phyloP scores from a whole-genome alignment of 92 coral and sea anemone genomes.

The Montipora capitata region DNA sequence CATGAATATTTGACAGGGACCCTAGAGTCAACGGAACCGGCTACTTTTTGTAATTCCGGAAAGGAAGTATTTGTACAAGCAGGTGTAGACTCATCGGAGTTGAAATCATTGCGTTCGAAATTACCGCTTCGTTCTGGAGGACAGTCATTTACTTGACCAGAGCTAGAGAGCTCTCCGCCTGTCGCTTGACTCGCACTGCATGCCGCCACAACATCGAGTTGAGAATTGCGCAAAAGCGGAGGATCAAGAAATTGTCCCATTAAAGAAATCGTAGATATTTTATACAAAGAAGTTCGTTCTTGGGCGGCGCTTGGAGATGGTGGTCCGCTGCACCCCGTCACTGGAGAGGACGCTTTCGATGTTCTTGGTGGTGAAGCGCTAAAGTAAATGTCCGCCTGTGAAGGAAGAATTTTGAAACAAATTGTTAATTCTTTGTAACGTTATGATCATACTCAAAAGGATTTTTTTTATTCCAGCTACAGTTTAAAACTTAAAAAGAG shows the following conservation, averaged over 20 bases:
- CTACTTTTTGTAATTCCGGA: slow-evolving; percentile 20
- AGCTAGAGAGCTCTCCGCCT: not conserved
- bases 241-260: slow-evolving; percentile 91
- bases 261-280: slow-evolving; percentile 81
- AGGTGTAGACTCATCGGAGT: not conserved
- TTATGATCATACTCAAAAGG: not conserved
- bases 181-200: not conserved
- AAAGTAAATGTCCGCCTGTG: slow-evolving; percentile 94
- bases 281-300: slow-evolving; percentile 70
- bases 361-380: slow-evolving; percentile 90
- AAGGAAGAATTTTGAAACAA: not conserved
- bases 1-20: slow-evolving; percentile 27
- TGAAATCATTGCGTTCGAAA: not conserved
- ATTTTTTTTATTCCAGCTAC: not conserved
- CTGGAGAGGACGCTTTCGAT: slow-evolving; percentile 36
- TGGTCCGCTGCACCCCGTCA: slow-evolving; percentile 24
- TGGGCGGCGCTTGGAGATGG: slow-evolving; percentile 60
- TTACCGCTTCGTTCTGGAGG: slow-evolving; percentile 1
- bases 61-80: slow-evolving; percentile 6
- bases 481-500: too few relatives aligned
- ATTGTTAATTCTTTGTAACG: not conserved
- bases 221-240: slow-evolving; percentile 69
- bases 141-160: not conserved
- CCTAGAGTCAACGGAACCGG: slow-evolving; percentile 30
- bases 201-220: slow-evolving; percentile 24